phyloP scores from a whole-genome alignment of 2,888 invertebrate genomes.

The Clistopyga incitator region DNA sequence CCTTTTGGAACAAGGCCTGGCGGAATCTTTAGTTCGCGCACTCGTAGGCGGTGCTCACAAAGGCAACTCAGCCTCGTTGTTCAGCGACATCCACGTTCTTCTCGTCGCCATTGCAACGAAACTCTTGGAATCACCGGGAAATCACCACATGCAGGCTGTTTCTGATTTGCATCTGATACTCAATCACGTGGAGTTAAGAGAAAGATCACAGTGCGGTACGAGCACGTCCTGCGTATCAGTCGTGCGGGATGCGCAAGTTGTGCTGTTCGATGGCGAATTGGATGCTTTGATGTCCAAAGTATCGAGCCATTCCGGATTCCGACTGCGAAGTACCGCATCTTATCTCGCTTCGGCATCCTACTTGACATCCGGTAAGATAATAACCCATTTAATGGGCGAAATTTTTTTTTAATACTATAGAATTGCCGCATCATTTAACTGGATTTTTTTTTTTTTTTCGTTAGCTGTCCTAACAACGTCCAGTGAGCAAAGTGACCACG shows the following conservation, averaged over 20 bases:
- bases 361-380: constrained; percentile 76
- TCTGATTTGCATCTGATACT: constrained; percentile 87
- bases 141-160: constrained; percentile 84
- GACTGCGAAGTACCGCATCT: constrained; percentile 80
- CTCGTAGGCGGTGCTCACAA: constrained; percentile 82
- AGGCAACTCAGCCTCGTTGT: constrained; percentile 74
- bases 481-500: constrained; percentile 82
- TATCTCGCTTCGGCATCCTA: constrained; percentile 81
- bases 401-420: no score
- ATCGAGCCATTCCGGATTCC: constrained; percentile 80
- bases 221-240: constrained; percentile 81
- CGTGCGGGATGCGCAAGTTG: constrained; percentile 85
- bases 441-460: neutral
- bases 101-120: constrained; percentile 83
- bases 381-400: neutral
- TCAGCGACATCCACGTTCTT: constrained; percentile 82
- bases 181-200: constrained; percentile 85
- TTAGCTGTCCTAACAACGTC: constrained; percentile 74
- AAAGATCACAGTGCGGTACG: constrained; percentile 80
- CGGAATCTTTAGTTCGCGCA: constrained; percentile 83
- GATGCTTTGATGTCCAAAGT: constrained; percentile 84
- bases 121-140: constrained; percentile 83
- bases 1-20: constrained; percentile 84
- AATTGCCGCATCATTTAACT: no score
- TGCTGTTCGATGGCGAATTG: constrained; percentile 86